Evolutionary conservation across 2,797 vertebrate species (phyloP).

Genomic region (Chaetodon trifasciatus): DNA sequence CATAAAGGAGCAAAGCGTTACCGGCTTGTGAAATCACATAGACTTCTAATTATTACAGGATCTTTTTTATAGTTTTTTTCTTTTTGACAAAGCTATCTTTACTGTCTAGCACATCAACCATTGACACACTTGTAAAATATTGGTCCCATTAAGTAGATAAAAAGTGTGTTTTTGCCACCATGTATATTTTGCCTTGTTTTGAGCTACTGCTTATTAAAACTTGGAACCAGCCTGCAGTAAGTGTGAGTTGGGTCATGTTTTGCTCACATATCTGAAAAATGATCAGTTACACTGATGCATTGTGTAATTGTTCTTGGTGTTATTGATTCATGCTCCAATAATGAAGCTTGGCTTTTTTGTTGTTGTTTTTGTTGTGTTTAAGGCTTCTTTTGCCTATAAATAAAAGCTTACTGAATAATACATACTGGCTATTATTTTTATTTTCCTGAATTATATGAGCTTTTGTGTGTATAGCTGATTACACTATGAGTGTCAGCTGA

Average conservation of each 20-base stretch:
- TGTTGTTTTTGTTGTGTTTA: constrained; percentile 58
- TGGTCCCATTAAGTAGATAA: not conserved
- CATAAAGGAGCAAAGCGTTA: not conserved
- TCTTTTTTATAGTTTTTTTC: not conserved
- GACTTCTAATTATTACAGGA: not conserved
- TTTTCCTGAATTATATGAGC: not conserved
- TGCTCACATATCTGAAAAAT: not conserved
- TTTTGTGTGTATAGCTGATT: not conserved
- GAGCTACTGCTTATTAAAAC: constrained; percentile 24
- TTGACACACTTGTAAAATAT: constrained; percentile 41
- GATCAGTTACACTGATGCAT: constrained; percentile 8
- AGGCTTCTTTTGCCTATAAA: constrained; percentile 57
- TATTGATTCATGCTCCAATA: constrained; percentile 48
- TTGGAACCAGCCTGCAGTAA: not conserved
- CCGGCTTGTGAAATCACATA: constrained; percentile 8
- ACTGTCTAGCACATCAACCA: constrained; percentile 3
- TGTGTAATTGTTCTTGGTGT: constrained; percentile 20
- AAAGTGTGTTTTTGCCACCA: constrained; percentile 36
- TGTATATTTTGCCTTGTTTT: constrained; percentile 50
- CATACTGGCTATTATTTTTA: constrained; percentile 8
- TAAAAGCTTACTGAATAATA: constrained; percentile 68
- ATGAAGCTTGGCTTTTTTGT: constrained; percentile 37
- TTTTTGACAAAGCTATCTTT: constrained; percentile 10
- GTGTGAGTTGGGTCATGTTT: not conserved
- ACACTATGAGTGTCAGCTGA: not conserved